Percentiles rank a stretch among this genome's conserved stretches.
Conservation (phyloP, 2,888 invertebrate genomes). For the Thymelicus acteon region DNA sequence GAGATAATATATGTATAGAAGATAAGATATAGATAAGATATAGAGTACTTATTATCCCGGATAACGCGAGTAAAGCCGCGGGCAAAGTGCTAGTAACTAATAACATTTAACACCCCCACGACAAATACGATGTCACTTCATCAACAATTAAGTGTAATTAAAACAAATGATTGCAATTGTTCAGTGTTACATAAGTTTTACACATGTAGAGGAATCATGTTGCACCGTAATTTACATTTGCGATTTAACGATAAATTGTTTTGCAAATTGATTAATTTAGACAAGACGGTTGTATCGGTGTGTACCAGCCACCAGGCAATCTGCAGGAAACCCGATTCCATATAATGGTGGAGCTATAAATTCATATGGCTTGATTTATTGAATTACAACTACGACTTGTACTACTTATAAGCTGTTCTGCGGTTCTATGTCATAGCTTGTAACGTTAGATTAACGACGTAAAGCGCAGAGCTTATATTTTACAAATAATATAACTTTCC, state of each 20-base stretch:
- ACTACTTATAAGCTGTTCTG: no score
- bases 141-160: background rate
- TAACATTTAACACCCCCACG: no score
- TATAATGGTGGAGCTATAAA: background rate
- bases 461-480: no score
- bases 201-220: background rate
- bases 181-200: background rate
- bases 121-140: background rate
- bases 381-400: background rate
- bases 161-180: background rate
- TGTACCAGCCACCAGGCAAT: background rate
- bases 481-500: no score
- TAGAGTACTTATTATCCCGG: no score
- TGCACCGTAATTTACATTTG: background rate
- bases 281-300: background rate
- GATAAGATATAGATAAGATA: no score
- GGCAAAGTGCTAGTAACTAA: no score
- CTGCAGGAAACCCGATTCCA: background rate
- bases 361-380: background rate
- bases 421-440: no score
- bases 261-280: constrained; percentile 4
- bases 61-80: no score
- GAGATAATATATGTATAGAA: no score
- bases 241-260: background rate
- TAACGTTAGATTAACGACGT: no score